Base-by-base conservation (phyloP, 2,797 vertebrate genomes). In the Enteromius radiatus region DNA sequence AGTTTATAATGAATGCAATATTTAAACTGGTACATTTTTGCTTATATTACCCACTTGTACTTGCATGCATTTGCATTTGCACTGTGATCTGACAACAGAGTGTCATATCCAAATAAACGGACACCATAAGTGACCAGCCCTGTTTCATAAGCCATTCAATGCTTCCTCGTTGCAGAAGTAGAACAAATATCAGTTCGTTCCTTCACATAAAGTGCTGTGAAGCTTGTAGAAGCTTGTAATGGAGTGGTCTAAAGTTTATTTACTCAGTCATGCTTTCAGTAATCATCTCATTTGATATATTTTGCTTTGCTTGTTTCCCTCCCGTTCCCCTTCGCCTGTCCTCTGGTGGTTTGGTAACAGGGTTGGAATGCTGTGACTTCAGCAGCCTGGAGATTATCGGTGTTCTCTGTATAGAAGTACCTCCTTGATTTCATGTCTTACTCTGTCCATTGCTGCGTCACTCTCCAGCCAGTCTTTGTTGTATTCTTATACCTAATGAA, bases 391-490 rank as follows among this genome's bases (percentile, higher is more conserved):
- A 88, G 71, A 64, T 67, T 14, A 71, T 78, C 78, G 11, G 28
- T 80, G 63, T 68, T 21, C 15, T 87, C 84, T 86, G 86, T 87
- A 77, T 89, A 86, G 85, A 68, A 69, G 85, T 21, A n/a, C 69
- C 36, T 41, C 85, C 85, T 84, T 64, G 36, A 49, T 85, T 76
- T 86, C 45, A 78, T 85, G 73, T 87, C 77, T 87, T 86, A 86
- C 3, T 67, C 84, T 77, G n/a, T 64, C 52, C 54, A 17, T 81
- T 45, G 31, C 21, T 59, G 26, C 64, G 23, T 90, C 86, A 82
- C 90, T 90, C 88, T 94, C 92, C 94, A 93, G 91, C 93, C 87
- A 70, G 89, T 87, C 89, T 82, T 0, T 88, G 23, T 67, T 43
- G 6, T 54, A 74, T 78, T 73, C 63, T 65, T 73, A n/a, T 21